These are phyloP conservation scores for Lasiommata megera DNA, from an alignment of 2,888 invertebrate genomes.

Conservation along the genomic window DNA sequence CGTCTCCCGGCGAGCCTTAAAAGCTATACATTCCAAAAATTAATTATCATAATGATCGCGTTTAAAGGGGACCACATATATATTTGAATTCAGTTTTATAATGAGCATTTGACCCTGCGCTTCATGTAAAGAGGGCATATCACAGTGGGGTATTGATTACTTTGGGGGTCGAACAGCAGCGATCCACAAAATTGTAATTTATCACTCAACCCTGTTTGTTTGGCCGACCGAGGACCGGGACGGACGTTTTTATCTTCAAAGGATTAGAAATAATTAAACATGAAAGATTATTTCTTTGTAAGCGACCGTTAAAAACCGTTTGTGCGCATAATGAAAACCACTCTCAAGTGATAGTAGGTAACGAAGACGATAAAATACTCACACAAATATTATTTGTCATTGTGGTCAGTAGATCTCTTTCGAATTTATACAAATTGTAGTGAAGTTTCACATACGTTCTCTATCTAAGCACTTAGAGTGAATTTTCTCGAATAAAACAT, in stretches of 20 bases:
- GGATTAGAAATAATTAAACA: slow-evolving; percentile 17
- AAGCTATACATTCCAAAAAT: not conserved
- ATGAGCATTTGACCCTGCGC: slow-evolving; percentile 7
- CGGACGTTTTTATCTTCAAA: slow-evolving; percentile 20
- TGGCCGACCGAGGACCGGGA: slow-evolving; percentile 12
- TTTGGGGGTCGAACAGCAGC: slow-evolving; percentile 19
- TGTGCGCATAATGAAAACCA: too few species aligned
- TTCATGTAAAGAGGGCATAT: slow-evolving; percentile 18
- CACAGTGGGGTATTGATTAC: slow-evolving; percentile 20
- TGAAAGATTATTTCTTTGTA: not conserved
- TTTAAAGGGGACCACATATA: slow-evolving; percentile 3
- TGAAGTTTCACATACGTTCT: too few species aligned
- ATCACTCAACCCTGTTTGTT: slow-evolving; percentile 27
- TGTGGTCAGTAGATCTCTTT: too few species aligned
- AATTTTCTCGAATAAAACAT: too few species aligned
- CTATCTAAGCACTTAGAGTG: too few species aligned
- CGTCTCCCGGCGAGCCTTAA: not conserved
- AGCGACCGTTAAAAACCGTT: not conserved
- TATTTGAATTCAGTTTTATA: slow-evolving; percentile 3
- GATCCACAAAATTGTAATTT: slow-evolving; percentile 32
- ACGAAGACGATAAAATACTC: too few species aligned
- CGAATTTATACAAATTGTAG: too few species aligned
- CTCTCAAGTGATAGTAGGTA: too few species aligned
- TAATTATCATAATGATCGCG: not conserved
- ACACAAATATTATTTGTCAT: too few species aligned